Conservation (phyloP, 2,888 invertebrate genomes). For the Caenorhabditis afra region DNA sequence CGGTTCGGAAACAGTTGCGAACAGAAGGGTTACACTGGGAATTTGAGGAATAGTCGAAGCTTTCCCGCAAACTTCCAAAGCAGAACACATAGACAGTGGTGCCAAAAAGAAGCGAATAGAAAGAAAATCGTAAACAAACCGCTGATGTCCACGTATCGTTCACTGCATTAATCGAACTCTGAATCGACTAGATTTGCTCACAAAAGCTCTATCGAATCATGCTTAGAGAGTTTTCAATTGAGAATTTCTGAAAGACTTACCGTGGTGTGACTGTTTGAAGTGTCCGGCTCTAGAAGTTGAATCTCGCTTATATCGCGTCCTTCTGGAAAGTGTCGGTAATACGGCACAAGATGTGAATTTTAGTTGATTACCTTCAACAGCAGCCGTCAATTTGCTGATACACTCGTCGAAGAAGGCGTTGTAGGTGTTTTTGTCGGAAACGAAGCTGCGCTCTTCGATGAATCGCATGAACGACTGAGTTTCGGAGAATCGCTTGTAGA, state of each 20-base stretch:
- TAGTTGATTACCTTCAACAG: constrained; percentile 68
- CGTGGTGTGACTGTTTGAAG: constrained; percentile 59
- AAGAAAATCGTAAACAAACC: constrained; percentile 45
- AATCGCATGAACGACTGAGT: constrained; percentile 85
- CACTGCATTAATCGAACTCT: constrained; percentile 31
- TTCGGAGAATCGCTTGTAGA: constrained; percentile 75
- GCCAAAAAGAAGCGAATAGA: constrained; percentile 3
- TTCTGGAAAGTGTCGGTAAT: constrained; percentile 44
- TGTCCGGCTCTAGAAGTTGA: constrained; percentile 60
- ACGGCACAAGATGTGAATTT: neutral
- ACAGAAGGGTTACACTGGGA: neutral
- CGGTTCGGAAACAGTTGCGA: neutral
- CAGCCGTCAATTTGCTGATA: constrained; percentile 85
- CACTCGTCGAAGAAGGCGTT: constrained; percentile 98
- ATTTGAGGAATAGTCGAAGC: too few species aligned
- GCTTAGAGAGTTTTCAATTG: constrained; percentile 8
- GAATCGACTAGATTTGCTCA: constrained; percentile 24
- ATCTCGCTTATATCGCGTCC: constrained; percentile 42
- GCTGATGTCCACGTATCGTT: constrained; percentile 28
- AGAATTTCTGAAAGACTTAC: constrained; percentile 40
- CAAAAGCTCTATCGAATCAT: constrained; percentile 39
- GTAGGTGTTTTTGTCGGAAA: constrained; percentile 94
- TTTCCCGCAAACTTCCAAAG: too few species aligned
- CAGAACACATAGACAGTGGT: too few species aligned
- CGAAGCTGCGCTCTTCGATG: constrained; percentile 98